Percentiles rank a stretch among this genome's conserved stretches.
phyloP scores from a whole-genome alignment of 2,113 vertebrate species.

The Hucho hucho region DNA sequence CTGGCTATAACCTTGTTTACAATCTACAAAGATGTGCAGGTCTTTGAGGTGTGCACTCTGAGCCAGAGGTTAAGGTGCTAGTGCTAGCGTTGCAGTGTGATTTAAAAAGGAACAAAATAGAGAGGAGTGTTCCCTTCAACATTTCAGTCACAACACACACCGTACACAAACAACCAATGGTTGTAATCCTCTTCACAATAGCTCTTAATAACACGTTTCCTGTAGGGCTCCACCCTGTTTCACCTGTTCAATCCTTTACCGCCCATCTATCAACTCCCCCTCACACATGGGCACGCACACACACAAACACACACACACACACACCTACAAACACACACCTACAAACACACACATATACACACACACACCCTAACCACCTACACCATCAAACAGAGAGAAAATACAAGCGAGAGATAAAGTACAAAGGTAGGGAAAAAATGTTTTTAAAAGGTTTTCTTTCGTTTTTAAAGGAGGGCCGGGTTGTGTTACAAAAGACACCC shows the following conservation, averaged over 20 bases:
- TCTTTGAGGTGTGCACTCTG: neutral
- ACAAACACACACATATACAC: neutral
- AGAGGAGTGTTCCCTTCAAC: neutral
- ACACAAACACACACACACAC: too few species aligned
- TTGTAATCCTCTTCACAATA: slow-evolving; percentile 17
- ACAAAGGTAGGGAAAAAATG: neutral
- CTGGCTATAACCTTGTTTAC: neutral
- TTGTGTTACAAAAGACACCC: neutral
- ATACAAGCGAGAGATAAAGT: neutral
- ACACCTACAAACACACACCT: slow-evolving; percentile 6
- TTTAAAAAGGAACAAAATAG: neutral
- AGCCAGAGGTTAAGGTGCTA: neutral
- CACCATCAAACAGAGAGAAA: too few species aligned
- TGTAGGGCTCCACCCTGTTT: slow-evolving; percentile 36
- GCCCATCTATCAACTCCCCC: neutral
- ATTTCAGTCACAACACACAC: neutral
- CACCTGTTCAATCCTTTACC: slow-evolving; percentile 20
- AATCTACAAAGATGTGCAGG: neutral
- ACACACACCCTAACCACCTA: neutral
- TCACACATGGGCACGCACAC: slow-evolving; percentile 20
- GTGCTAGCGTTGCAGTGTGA: neutral
- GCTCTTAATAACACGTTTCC: slow-evolving; percentile 41
- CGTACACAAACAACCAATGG: neutral
- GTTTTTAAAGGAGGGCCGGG: neutral
- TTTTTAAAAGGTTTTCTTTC: neutral